Percentiles rank a stretch among this genome's conserved stretches.
phyloP scores from a whole-genome alignment of 2,888 invertebrate genomes.

The Pelosia muscerda region DNA sequence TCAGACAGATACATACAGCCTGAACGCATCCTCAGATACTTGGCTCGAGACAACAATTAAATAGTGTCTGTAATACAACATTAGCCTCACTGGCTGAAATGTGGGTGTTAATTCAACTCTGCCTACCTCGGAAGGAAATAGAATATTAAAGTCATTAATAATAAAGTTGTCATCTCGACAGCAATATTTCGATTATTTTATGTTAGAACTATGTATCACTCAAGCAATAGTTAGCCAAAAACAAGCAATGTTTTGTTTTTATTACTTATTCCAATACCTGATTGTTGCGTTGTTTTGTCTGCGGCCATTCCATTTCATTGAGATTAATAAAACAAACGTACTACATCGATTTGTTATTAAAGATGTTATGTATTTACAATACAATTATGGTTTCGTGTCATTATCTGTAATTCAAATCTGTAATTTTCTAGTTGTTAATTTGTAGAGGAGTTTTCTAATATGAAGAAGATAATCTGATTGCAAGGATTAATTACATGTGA shows the following conservation, averaged over 20 bases:
- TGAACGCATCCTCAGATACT: no score
- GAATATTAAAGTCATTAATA: no score
- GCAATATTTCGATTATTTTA: no score
- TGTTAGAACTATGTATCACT: not conserved
- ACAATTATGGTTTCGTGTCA: not conserved
- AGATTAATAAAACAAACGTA: slow-evolving; percentile 8
- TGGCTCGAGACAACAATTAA: no score
- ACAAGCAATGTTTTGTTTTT: not conserved
- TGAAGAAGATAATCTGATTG: not conserved
- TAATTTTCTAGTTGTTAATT: not conserved
- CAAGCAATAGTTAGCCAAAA: not conserved
- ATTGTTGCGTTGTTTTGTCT: not conserved
- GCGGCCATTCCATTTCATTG: not conserved
- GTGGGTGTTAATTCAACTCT: no score
- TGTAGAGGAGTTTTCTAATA: not conserved
- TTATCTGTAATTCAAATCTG: not conserved
- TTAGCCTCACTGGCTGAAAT: no score
- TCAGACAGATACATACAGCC: no score
- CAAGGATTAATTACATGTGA: not conserved
- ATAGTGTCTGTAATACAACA: no score
- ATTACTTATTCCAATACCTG: not conserved
- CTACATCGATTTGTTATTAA: not conserved
- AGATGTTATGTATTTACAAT: slow-evolving; percentile 1
- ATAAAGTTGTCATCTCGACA: no score
- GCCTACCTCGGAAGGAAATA: no score